Percentiles rank a stretch among this genome's conserved stretches.
These are phyloP conservation scores for Drosophila miranda DNA, from an alignment of 1,140 invertebrate species.

Conservation along the genomic window DNA sequence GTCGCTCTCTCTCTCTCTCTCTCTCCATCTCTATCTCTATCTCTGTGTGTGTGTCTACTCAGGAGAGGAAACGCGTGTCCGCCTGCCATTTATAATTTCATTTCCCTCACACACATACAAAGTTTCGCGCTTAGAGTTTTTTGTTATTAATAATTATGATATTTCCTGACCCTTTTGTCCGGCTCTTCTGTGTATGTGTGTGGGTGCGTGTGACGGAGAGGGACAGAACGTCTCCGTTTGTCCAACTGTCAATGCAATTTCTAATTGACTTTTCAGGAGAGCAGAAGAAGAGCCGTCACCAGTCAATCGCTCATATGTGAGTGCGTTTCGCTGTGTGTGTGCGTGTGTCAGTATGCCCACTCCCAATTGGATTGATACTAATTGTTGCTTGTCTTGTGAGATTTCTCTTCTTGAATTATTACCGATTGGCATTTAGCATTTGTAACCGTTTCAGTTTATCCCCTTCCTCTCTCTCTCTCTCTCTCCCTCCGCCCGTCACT, in stretches of 20 bases:
- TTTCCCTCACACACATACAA: conserved; percentile 7
- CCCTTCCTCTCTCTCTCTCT: too few relatives aligned
- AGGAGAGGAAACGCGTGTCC: background rate
- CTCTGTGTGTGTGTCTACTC: background rate
- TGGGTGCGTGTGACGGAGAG: background rate
- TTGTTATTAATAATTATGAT: conserved; percentile 10
- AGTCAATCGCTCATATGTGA: background rate
- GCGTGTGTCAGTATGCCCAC: too few relatives aligned
- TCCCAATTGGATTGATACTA: too few relatives aligned
- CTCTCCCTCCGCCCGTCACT: too few relatives aligned
- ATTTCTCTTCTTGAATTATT: too few relatives aligned
- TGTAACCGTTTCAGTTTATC: too few relatives aligned
- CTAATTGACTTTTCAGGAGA: conserved; percentile 48
- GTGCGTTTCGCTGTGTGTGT: too few relatives aligned
- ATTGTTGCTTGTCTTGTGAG: too few relatives aligned
- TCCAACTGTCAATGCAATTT: conserved; percentile 44
- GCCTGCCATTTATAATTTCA: conserved; percentile 54
- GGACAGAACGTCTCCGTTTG: conserved; percentile 8
- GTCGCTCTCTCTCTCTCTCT: conserved; percentile 3
- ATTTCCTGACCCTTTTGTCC: too few relatives aligned
- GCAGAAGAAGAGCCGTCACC: conserved; percentile 3
- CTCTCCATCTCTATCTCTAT: conserved; percentile 1
- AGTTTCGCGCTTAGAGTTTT: conserved; percentile 26
- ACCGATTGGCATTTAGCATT: too few relatives aligned
- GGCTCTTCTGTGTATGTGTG: background rate